Base-by-base conservation (phyloP, 2,797 vertebrate genomes). In the Etheostoma nigrum region DNA sequence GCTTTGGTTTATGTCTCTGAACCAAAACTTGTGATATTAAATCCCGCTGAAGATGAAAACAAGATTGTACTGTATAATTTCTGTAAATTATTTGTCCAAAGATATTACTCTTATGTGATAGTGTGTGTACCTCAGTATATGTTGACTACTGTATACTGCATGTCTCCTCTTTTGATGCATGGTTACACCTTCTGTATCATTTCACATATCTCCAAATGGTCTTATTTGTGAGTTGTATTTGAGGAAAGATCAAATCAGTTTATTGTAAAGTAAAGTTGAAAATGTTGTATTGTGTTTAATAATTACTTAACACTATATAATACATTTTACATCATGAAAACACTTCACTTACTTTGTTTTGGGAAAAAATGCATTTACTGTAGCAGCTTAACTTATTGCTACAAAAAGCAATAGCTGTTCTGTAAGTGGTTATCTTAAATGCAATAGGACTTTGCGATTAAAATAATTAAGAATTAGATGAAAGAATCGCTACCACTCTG, bases 271-370 rank as follows among this genome's bases (percentile, higher is more conserved):
- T 27, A 27, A 55, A 59, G 11, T 59, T 36, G 13, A 53, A 9
- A 57, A 21, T 11, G 13, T 51, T 76, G 15, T 8, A 44, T 23
- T 74, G 11, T 53, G 40, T 47, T 54, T 21, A 21, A 55, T 16
- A 4, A 53, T 9, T 1, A 25, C 14, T 45, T 9, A 25, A 3
- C 21, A 3, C 21, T 47, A 11, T 15, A 48, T 33, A 36, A 40
- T 59, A 18, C 40, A 70, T 44, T 48, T 27, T 4, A 23, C 47
- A 4, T 57, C 7, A 54, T 45, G 1, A 23, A n/a, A 54, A 33
- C 10, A 45, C 40, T 71, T 70, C n/a, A 49, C 15, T 71, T 27
- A n/a, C 12, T 47, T 18, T 23, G 58, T 45, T 64, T 57, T 52
- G 49, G 2, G 25, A 57, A 65, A 6, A 47, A 23, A 55, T 48